Evolutionary conservation across 53 echinoderm and acorn worm genomes (phyloP).

Genomic region (Astropecten irregularis): DNA sequence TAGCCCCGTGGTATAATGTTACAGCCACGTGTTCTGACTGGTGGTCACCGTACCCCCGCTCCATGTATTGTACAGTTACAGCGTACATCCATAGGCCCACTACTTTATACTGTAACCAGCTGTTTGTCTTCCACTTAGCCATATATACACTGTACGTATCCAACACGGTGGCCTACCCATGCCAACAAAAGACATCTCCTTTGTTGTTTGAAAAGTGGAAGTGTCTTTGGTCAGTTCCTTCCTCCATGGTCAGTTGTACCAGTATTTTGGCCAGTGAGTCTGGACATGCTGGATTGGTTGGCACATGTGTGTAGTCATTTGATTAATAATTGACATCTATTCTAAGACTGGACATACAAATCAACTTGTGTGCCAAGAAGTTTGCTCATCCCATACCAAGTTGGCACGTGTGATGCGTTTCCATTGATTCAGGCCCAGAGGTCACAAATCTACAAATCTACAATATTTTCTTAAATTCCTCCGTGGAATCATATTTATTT

Average conservation of each 20-base stretch:
- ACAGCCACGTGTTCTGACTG: not conserved
- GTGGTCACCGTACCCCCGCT: not conserved
- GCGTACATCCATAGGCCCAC: no score
- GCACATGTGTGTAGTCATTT: not conserved
- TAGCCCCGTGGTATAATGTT: not conserved
- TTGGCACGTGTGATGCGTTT: not conserved
- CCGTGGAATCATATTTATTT: not conserved
- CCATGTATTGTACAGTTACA: not conserved
- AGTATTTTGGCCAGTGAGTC: not conserved
- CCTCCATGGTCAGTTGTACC: not conserved
- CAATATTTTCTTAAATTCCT: not conserved
- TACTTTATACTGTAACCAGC: not conserved
- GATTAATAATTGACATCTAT: not conserved
- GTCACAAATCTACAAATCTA: not conserved
- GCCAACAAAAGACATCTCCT: conserved; percentile 10
- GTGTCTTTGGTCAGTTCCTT: not conserved
- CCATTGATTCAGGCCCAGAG: not conserved
- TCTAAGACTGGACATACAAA: not conserved
- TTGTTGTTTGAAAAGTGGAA: not conserved
- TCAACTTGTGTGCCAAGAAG: not conserved
- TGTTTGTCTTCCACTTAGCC: not conserved
- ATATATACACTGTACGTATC: no score
- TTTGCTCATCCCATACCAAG: not conserved
- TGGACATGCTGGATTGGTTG: not conserved
- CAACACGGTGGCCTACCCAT: no score